These are phyloP conservation scores for Engystomops pustulosus DNA, from an alignment of 2,113 vertebrate genomes.

Conservation along the genomic window DNA sequence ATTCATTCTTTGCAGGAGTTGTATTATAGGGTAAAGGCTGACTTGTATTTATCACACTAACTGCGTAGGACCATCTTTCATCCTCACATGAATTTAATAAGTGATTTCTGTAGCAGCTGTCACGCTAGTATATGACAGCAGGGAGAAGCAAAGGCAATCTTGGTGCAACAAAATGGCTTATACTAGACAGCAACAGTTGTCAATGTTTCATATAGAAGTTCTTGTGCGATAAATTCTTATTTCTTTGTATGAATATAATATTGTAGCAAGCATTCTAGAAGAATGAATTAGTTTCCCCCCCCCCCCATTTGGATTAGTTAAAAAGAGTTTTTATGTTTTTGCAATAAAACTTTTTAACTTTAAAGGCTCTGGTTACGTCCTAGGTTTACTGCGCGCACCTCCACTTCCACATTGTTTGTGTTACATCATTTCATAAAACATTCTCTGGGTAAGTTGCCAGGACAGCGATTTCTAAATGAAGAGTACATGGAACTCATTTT, in stretches of 20 bases:
- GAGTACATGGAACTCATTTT: no score
- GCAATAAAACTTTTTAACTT: no score
- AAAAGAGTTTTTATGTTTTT: no score
- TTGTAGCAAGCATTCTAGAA: neutral
- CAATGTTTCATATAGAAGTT: neutral
- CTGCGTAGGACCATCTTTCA: neutral
- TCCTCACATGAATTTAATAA: neutral
- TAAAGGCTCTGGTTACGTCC: no score
- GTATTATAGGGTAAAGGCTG: neutral
- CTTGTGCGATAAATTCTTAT: neutral
- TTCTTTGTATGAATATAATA: neutral
- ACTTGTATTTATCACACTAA: neutral
- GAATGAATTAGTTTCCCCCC: no score
- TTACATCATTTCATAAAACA: no score
- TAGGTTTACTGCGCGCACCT: no score
- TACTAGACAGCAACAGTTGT: neutral
- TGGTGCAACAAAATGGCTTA: neutral
- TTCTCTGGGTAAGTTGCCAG: no score
- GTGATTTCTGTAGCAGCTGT: conserved; percentile 5
- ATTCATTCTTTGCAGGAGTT: neutral
- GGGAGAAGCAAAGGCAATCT: neutral
- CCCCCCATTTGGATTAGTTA: no score
- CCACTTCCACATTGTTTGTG: no score
- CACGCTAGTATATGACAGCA: conserved; percentile 1
- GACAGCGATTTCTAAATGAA: no score